These are phyloP conservation scores for Agrochola macilenta DNA, from an alignment of 2,888 invertebrate genomes.

Conservation along the genomic window DNA sequence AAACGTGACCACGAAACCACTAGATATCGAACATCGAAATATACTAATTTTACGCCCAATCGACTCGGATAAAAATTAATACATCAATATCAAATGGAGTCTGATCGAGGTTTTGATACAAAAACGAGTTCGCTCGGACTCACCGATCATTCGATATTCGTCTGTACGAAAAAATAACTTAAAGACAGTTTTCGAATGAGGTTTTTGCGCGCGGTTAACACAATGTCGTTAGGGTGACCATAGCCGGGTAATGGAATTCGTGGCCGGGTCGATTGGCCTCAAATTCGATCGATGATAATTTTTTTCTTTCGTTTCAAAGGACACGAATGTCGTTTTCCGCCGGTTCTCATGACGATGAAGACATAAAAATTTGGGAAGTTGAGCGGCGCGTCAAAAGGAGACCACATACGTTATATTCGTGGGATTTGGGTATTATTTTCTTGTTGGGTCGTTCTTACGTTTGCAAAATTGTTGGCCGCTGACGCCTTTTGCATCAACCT, in stretches of 20 bases:
- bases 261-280: conserved; percentile 78
- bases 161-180: conserved; percentile 74
- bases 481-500: conserved; percentile 87
- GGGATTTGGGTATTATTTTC: conserved; percentile 78
- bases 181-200: conserved; percentile 81
- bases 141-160: conserved; percentile 70
- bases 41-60: conserved; percentile 89
- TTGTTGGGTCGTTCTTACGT: conserved; percentile 78
- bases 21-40: conserved; percentile 78
- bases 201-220: conserved; percentile 84
- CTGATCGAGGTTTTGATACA: conserved; percentile 66
- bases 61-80: conserved; percentile 87
- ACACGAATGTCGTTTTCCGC: conserved; percentile 75
- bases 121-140: conserved; percentile 78
- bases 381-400: conserved; percentile 86
- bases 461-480: conserved; percentile 88
- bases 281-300: conserved; percentile 78
- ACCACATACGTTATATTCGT: conserved; percentile 87
- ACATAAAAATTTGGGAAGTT: conserved; percentile 88
- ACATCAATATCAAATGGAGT: conserved; percentile 81
- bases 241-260: conserved; percentile 82
- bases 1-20: conserved; percentile 85
- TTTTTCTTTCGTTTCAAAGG: conserved; percentile 74
- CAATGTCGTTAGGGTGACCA: conserved; percentile 88
- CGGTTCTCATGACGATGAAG: conserved; percentile 88